Base-by-base conservation (phyloP, 2,797 vertebrate species). In the Buceros bicornis region DNA sequence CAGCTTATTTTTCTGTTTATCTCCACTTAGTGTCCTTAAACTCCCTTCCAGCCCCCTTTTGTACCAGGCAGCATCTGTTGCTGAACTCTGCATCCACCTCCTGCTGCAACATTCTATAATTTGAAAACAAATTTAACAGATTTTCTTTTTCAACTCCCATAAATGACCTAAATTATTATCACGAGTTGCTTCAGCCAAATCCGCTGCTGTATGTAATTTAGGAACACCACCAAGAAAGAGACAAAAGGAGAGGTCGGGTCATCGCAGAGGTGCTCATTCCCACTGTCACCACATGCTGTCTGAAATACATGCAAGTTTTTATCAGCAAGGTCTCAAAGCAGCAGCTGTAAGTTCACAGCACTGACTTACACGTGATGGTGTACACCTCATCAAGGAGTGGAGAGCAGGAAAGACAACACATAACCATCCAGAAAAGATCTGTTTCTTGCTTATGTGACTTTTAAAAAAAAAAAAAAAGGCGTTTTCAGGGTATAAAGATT, bases 1-100 rank as follows among this genome's bases (percentile, higher is more conserved):
- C 11, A 83, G 35, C 29, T 85, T 85, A 76, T 82, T 95, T 92
- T 88, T 28, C 58, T 72, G 56, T 91, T 93, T 83, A 87, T 88
- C 40, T 16, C 21, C 22, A 28, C 70, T 84, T 77, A 81, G 51
- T 40, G 21, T 56, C 43, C 53, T 70, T 65, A 60, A 31, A 62
- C 25, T 67, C 48, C 53, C 66, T 65, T 77, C 16, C 37, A 84
- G 12, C 8, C 9, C 29, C 10, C 5, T 79, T 78, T 29, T 76
- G 53, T 24, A 83, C 33, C 35, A 58, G 22, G 35, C 48, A 88
- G 48, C 51, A 67, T 40, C 50, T 92, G 72, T 42, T 86, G 48
- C 42, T 69, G 11, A 42, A 33, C 54, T 64, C 29, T 3, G 5
- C 29, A 35, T 50, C 69, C 10, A 3, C 31, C 40, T 90, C 31